Percentiles rank a stretch among this genome's conserved stretches.
These are phyloP conservation scores for Trichonephila inaurata DNA, from an alignment of 1,140 invertebrate genomes.

Conservation along the genomic window DNA sequence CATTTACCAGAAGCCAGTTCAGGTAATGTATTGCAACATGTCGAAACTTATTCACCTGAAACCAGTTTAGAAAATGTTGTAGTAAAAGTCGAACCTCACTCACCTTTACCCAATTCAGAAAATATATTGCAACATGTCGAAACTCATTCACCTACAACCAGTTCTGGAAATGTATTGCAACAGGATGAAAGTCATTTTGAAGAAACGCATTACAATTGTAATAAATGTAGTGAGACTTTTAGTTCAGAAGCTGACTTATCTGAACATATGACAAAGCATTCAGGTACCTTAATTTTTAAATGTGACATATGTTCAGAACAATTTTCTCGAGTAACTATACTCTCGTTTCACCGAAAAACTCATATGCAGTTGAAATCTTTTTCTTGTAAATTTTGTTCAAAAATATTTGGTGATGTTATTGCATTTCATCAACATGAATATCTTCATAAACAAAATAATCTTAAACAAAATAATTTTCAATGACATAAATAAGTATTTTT, in stretches of 20 bases:
- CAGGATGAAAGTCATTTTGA: too few species aligned
- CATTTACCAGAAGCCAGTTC: too few species aligned
- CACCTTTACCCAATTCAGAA: too few species aligned
- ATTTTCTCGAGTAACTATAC: neutral
- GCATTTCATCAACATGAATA: neutral
- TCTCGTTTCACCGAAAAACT: neutral
- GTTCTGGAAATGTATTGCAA: neutral
- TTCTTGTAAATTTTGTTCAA: neutral
- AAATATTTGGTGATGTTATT: conserved; percentile 3
- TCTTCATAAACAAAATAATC: neutral
- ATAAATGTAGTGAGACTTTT: neutral
- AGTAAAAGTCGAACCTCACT: too few species aligned
- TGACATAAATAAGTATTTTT: neutral
- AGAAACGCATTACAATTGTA: neutral
- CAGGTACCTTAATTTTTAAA: neutral
- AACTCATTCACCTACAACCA: too few species aligned
- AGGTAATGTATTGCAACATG: neutral
- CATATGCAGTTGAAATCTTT: neutral
- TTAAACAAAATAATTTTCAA: neutral
- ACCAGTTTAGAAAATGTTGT: too few species aligned
- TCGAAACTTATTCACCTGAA: too few species aligned
- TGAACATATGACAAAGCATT: neutral
- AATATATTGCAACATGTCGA: too few species aligned
- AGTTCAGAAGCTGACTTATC: neutral
- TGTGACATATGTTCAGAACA: neutral